These are phyloP conservation scores for Esox lucius DNA, from an alignment of 2,797 vertebrate species.

Conservation along the genomic window DNA sequence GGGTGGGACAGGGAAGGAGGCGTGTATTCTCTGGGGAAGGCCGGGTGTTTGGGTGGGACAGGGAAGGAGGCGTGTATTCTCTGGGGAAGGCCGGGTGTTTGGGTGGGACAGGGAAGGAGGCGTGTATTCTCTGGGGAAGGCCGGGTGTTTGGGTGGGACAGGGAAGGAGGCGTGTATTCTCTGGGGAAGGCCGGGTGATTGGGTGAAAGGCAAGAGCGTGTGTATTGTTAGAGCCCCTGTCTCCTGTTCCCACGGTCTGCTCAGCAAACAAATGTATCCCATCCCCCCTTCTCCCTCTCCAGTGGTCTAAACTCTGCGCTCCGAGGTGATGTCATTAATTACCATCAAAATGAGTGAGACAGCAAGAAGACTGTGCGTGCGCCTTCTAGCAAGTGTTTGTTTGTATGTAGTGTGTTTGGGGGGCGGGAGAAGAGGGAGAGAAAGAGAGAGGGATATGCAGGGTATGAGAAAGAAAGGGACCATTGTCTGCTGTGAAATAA, in stretches of 20 bases:
- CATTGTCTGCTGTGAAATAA: slow-evolving; percentile 86
- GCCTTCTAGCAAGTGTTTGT: slow-evolving; percentile 55
- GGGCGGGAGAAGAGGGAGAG: slow-evolving; percentile 18
- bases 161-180: slow-evolving; percentile 63
- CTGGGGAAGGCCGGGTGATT: slow-evolving; percentile 75
- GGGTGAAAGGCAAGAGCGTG: slow-evolving; percentile 79
- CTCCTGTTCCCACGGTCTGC: slow-evolving; percentile 82
- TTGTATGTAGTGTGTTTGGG: slow-evolving; percentile 45
- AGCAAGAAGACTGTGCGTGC: slow-evolving; percentile 71
- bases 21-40: neutral
- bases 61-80: slow-evolving; percentile 63
- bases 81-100: slow-evolving; percentile 75
- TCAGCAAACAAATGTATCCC: slow-evolving; percentile 77
- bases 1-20: slow-evolving; percentile 51
- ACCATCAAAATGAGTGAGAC: slow-evolving; percentile 83
- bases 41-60: slow-evolving; percentile 52
- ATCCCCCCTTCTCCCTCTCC: slow-evolving; percentile 29
- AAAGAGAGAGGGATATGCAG: slow-evolving; percentile 30
- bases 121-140: slow-evolving; percentile 1
- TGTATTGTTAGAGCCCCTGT: slow-evolving; percentile 80
- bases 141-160: slow-evolving; percentile 52
- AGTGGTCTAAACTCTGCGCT: slow-evolving; percentile 50
- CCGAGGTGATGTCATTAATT: slow-evolving; percentile 85
- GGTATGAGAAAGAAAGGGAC: slow-evolving; percentile 74
- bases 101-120: slow-evolving; percentile 51